Conservation (phyloP, 2,888 invertebrate species). For the Cheilosia urbana region DNA sequence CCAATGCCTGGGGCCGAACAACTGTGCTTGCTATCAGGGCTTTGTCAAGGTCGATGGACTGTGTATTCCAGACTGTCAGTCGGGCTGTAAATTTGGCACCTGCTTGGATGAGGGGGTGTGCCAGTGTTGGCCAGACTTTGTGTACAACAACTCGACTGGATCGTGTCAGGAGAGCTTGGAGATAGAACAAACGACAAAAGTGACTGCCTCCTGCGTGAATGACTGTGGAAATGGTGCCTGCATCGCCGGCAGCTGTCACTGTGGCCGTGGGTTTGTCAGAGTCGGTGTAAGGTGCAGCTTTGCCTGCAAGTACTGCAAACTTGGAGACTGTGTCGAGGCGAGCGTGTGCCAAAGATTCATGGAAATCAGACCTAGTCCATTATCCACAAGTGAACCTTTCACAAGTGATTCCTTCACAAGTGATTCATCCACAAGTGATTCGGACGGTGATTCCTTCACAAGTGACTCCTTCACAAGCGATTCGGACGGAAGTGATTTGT, state of each 20-base stretch:
- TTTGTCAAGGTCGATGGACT: slow-evolving; percentile 72
- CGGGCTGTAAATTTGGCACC: slow-evolving; percentile 78
- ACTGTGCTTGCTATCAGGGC: slow-evolving; percentile 82
- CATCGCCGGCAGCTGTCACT: background rate
- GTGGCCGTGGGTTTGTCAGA: background rate
- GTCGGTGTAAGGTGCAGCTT: background rate
- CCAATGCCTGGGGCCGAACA: slow-evolving; percentile 81
- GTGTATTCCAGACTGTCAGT: slow-evolving; percentile 72
- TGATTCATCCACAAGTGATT: background rate
- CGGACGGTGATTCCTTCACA: background rate
- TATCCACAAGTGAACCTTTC: background rate
- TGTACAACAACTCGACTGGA: slow-evolving; percentile 32
- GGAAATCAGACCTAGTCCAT: background rate
- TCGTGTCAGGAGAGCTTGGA: slow-evolving; percentile 23
- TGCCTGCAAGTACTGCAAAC: background rate
- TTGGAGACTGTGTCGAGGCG: slow-evolving; percentile 23
- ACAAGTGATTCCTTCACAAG: background rate
- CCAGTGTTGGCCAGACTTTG: slow-evolving; percentile 79
- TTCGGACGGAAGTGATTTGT: background rate
- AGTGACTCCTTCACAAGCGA: background rate
- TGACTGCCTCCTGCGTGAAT: background rate
- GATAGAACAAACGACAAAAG: background rate
- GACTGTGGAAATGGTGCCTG: background rate
- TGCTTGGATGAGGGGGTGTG: slow-evolving; percentile 79
- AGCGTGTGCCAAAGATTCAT: background rate